Conservation (phyloP, 2,113 vertebrate genomes). For the Beaufortia kweichowensis region DNA sequence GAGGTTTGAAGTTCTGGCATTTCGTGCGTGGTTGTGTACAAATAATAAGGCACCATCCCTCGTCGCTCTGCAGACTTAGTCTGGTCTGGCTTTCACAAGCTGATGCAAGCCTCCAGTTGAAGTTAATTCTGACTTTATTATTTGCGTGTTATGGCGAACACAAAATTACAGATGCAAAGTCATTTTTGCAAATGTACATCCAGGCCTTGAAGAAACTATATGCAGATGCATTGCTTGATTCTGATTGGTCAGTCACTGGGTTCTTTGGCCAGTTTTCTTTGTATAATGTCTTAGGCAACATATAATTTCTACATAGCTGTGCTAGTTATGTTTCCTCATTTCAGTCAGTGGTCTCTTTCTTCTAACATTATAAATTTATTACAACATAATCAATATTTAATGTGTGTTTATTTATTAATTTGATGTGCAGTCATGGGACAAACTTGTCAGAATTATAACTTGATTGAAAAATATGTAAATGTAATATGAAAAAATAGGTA, state of each 20-base stretch:
- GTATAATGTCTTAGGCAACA: neutral
- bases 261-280: too few relatives aligned
- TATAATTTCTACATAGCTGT: neutral
- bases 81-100: neutral
- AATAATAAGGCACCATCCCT: neutral
- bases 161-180: too few relatives aligned
- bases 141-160: neutral
- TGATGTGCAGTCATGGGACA: neutral
- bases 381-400: too few relatives aligned
- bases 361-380: neutral
- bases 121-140: neutral
- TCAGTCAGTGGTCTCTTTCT: neutral
- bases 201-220: too few relatives aligned
- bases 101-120: neutral
- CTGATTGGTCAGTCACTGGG: too few relatives aligned
- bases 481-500: too few relatives aligned
- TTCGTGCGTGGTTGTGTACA: conserved; percentile 7
- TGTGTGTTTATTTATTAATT: too few relatives aligned
- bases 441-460: neutral
- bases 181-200: too few relatives aligned
- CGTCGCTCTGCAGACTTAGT: neutral
- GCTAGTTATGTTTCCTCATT: too few relatives aligned
- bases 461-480: too few relatives aligned
- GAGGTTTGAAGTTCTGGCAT: conserved; percentile 20
- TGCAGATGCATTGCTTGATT: too few relatives aligned